phyloP scores from a whole-genome alignment of 1,140 invertebrate genomes.

The Brachionus manjavacas region DNA sequence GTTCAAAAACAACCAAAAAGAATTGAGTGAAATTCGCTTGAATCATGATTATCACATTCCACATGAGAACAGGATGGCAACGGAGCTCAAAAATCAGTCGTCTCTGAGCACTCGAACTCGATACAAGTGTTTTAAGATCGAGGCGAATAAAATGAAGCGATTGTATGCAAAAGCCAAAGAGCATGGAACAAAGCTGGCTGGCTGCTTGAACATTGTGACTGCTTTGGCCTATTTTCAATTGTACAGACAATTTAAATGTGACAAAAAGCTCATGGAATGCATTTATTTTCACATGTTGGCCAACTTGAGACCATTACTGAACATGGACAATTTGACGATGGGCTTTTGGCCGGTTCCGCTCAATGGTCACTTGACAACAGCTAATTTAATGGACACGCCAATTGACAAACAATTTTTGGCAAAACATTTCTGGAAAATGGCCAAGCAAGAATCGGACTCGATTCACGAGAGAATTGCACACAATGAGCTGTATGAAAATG shows the following conservation, averaged over 20 bases:
- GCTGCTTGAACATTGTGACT: not conserved
- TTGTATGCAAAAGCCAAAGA: not conserved
- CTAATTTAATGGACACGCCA: not conserved
- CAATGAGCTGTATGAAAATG: not conserved
- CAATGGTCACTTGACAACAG: not conserved
- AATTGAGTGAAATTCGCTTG: not conserved
- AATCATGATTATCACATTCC: slow-evolving; percentile 2
- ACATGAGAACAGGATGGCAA: not conserved
- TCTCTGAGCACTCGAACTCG: not conserved
- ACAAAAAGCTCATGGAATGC: not conserved
- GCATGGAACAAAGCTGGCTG: not conserved
- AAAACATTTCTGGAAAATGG: not conserved
- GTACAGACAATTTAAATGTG: slow-evolving; percentile 11
- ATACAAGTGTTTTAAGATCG: slow-evolving; percentile 5
- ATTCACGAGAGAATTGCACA: not conserved
- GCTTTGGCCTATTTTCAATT: not conserved
- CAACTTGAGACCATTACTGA: slow-evolving; percentile 11
- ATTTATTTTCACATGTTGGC: slow-evolving; percentile 25
- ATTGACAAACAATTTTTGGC: not conserved
- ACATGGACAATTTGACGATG: slow-evolving; percentile 14
- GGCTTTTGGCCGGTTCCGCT: not conserved
- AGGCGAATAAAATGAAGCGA: not conserved
- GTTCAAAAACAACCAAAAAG: not conserved
- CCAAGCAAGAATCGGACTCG: not conserved
- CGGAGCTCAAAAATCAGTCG: not conserved